A percentile compares a stretch with the other conserved stretches of the same genome.
Evolutionary conservation across 2,797 vertebrate genomes (phyloP).

Genomic region (Pseudopleuronectes americanus): DNA sequence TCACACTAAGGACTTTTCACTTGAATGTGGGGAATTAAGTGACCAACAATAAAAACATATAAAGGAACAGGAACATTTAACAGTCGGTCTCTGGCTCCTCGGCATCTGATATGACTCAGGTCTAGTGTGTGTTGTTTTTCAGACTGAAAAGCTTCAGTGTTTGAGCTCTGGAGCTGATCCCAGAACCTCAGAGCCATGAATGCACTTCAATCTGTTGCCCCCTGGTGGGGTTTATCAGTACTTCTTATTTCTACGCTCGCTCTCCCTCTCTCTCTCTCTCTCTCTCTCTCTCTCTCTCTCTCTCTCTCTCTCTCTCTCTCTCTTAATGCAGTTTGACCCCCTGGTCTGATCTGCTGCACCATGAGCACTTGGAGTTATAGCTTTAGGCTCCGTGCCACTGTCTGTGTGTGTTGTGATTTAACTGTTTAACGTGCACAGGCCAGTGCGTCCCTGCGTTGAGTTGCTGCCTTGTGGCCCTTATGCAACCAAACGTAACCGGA

Average conservation of each 20-base stretch:
- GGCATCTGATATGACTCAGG: conserved; percentile 44
- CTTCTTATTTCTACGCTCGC: not conserved
- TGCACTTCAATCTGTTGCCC: conserved; percentile 74
- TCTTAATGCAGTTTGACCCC: conserved; percentile 44
- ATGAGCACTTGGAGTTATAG: conserved; percentile 31
- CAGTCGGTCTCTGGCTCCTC: conserved; percentile 23
- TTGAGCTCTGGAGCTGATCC: conserved; percentile 53
- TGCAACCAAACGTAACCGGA: conserved; percentile 62
- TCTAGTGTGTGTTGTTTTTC: conserved; percentile 25
- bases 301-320: conserved; percentile 21
- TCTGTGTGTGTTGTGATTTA: conserved; percentile 30
- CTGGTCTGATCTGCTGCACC: conserved; percentile 30
- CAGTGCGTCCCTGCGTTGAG: conserved; percentile 15
- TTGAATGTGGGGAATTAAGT: too few species aligned
- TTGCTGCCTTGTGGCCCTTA: conserved; percentile 39
- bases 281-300: conserved; percentile 22
- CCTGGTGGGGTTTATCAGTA: conserved; percentile 69
- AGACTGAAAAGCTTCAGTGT: conserved; percentile 68
- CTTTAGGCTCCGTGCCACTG: conserved; percentile 47
- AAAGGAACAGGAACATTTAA: not conserved
- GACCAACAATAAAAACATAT: too few species aligned
- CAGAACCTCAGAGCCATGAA: conserved; percentile 35
- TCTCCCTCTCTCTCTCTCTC: conserved; percentile 14
- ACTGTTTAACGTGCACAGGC: not conserved
- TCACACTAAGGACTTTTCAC: too few species aligned